A percentile compares a stretch with the other conserved stretches of the same genome.
phyloP scores from a whole-genome alignment of 2,113 vertebrate species.

The Prionailurus viverrinus region DNA sequence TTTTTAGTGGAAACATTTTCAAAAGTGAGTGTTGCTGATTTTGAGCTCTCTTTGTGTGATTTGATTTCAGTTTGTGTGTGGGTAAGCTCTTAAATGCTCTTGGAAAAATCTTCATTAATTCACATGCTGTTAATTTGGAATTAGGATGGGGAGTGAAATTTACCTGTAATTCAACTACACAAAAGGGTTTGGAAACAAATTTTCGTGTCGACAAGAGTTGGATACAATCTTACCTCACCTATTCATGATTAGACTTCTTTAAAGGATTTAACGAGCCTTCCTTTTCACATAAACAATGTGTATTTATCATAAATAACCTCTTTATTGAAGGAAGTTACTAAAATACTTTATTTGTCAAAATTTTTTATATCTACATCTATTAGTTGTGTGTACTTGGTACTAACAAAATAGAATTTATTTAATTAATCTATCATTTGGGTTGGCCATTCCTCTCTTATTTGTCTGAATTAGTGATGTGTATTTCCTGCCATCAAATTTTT shows the following conservation, averaged over 20 bases:
- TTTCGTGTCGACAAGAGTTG: not conserved
- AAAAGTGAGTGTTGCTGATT: constrained; percentile 56
- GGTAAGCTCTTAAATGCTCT: constrained; percentile 2
- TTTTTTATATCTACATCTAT: not conserved
- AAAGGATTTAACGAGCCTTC: not conserved
- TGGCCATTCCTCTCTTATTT: not conserved
- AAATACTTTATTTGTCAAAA: constrained; percentile 30
- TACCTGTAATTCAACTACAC: constrained; percentile 17
- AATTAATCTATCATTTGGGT: not conserved
- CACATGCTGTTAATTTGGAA: constrained; percentile 61
- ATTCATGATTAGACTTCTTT: not conserved
- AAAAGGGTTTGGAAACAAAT: constrained; percentile 60
- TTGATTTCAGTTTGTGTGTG: not conserved
- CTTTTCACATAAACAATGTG: not conserved
- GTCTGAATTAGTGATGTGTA: not conserved
- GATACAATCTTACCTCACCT: not conserved
- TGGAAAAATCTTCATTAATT: constrained; percentile 62
- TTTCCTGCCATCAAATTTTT: not conserved
- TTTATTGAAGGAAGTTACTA: constrained; percentile 21
- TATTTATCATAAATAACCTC: not conserved
- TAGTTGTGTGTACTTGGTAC: not conserved
- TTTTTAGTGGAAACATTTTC: constrained; percentile 60
- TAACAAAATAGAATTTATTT: constrained; percentile 8
- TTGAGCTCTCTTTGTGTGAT: constrained; percentile 43
- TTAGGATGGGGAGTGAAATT: constrained; percentile 44